Percentiles rank a stretch among this genome's conserved stretches.
These are phyloP conservation scores for Arnoldichthys spilopterus DNA, from an alignment of 2,797 vertebrate genomes.

Conservation along the genomic window DNA sequence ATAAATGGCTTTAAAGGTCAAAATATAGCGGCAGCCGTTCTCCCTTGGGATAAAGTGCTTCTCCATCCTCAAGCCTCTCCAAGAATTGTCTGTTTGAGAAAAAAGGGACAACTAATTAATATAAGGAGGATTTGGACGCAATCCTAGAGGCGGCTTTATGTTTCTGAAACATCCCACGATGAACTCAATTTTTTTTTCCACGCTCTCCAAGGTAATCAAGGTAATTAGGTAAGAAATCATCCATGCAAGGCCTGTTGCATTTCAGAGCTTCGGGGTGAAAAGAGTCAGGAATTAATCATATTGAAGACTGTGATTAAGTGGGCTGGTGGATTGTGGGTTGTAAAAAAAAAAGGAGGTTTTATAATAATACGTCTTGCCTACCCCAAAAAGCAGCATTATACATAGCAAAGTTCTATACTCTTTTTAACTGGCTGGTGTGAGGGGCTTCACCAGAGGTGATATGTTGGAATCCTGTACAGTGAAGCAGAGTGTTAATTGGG, in stretches of 20 bases:
- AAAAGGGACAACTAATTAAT: conserved; percentile 21
- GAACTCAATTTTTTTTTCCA: neutral
- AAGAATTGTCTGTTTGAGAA: neutral
- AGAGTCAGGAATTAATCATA: conserved; percentile 57
- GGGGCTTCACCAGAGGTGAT: neutral
- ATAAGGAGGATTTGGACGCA: conserved; percentile 22
- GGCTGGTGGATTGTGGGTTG: conserved; percentile 49
- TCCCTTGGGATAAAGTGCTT: neutral
- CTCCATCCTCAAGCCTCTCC: neutral
- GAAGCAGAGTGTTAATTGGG: too few species aligned
- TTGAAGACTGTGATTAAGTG: conserved; percentile 61
- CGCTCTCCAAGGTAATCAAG: conserved; percentile 54
- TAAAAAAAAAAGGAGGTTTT: conserved; percentile 38
- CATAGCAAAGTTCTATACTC: conserved; percentile 5
- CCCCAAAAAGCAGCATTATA: conserved; percentile 24
- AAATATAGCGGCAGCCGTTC: neutral
- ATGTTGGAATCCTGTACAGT: too few species aligned
- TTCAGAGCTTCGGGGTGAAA: conserved; percentile 42
- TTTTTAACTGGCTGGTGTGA: conserved; percentile 7
- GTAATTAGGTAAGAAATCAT: conserved; percentile 61
- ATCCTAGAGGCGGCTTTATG: neutral
- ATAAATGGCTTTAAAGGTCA: conserved; percentile 24
- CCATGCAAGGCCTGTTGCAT: conserved; percentile 46
- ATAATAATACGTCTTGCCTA: conserved; percentile 34
- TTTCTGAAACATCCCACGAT: conserved; percentile 16